Evolutionary conservation across 37 sponge, comb jelly and placozoan species (phyloP), one percentile per base, ranked within the genome.

Genomic region (Diacarnus erythraeanus): DNA sequence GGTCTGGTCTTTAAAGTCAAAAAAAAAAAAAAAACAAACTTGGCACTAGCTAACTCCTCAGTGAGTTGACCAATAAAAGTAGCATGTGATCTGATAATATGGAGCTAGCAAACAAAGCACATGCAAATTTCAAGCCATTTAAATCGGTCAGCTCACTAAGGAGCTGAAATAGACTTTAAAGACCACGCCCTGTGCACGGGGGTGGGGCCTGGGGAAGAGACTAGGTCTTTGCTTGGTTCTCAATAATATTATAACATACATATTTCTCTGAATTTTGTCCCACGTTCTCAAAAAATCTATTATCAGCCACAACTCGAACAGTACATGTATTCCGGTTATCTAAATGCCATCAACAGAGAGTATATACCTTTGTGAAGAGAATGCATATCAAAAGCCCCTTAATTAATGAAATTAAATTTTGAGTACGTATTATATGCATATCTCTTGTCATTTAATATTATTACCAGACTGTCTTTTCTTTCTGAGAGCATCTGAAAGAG

Each of bases 291-390:
- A 51, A 80, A 64, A 87, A 87, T 12, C 8, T 10, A 57, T 80
- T 31, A 58, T 87, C 87, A 59, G 87, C 87, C n/a, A 76, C 80
- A 2, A 81, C 51, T 5, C 42, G 40, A n/a, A 87, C 22, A 69
- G 64, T 74, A 38, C 87, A 87, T 59, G 87, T 87, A 35, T 80
- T 76, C 30, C 0, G 3, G 2, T 81, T 51, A 29, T 61, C 31
- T 31, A 20, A 10, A 10, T 10, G 15, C 4, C 60, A 17, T 59
- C 56, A 54, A 59, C 60, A 59, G 6, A 3, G 15, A 59, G 60
- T 17, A 59, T 4, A 4, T 3, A 3, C 60, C 6, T 27, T 54
- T 17, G 17, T 54, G 17, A 54, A n/a, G n/a, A n/a, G n/a, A 54
- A 54, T 54, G 56, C 56, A 54, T 54, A 17, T 54, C 56, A 10